Evolutionary conservation across 1,140 invertebrate genomes (phyloP), one percentile per base, ranked within the genome.

Genomic region (Conopomorpha cramerella): DNA sequence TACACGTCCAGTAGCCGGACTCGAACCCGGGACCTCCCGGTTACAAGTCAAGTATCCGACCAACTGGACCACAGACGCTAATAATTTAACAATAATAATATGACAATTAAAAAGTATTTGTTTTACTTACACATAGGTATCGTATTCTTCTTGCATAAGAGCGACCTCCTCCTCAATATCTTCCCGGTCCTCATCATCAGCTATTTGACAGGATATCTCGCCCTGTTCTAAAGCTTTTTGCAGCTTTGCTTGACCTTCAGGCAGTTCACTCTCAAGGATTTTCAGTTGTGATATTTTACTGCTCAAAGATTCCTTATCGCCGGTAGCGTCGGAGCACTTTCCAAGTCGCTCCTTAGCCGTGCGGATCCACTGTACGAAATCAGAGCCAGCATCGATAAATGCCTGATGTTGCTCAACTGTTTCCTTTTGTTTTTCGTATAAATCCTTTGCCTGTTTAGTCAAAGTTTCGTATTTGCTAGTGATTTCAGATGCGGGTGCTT

Each of bases 281-380:
- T 91, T 94, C 1, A 95, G 64, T 55, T 93, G 91, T 2, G 89
- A 87, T 25, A 92, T 86, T 72, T 95, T 95, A 43, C 85, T 88
- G 16, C 86, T 89, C 37, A 93, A 77, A 19, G 86, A 89, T 65
- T 96, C 93, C 53, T 95, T 95, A 53, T 98, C 94, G 11, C 94
- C 95, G 10, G 90, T 95, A 3, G 93, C 91, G 64, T 96, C 93
- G 0, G 92, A 93, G 60, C 93, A 95, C 64, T 96, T 95, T 35
- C 90, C 87, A n/a, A 96, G 77, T 37, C 87, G 85, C 68, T 98
- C 95, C 56, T 92, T 91, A 7, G 92, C 90, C 34, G 86, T 84
- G 52, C 92, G 82, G 26, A 97, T 84, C 95, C 95, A 98, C 50
- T 91, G 87, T 41, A 91, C 84, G 62, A 97, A 96, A 47, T 95